phyloP scores from a whole-genome alignment of 2,113 vertebrate species.

The Callaeas wilsoni region DNA sequence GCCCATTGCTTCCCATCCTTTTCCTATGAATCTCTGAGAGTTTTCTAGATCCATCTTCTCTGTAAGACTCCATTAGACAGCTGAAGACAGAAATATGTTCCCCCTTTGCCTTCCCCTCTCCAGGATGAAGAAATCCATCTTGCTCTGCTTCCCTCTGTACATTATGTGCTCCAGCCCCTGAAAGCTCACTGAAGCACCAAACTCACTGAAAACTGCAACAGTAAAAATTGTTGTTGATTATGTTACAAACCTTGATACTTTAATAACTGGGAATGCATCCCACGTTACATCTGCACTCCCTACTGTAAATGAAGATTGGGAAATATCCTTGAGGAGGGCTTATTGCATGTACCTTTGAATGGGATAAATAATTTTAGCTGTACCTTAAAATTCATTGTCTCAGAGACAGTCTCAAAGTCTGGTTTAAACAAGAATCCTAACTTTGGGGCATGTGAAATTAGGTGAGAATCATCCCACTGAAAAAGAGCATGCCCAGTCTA shows the following conservation, averaged over 20 bases:
- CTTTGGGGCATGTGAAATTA: neutral
- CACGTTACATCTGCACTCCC: neutral
- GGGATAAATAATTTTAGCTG: neutral
- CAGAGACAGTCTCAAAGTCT: neutral
- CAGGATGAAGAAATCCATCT: neutral
- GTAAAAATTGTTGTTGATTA: neutral
- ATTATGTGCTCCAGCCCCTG: neutral
- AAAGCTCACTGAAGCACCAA: neutral
- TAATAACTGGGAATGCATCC: neutral
- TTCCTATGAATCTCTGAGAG: neutral
- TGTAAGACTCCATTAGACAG: neutral
- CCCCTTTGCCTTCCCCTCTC: neutral
- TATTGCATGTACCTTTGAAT: neutral
- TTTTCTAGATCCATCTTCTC: neutral
- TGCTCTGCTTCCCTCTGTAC: neutral
- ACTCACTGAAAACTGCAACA: neutral
- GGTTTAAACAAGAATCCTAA: neutral
- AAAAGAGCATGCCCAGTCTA: neutral
- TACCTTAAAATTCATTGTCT: neutral
- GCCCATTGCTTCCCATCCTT: neutral
- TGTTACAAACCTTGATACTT: neutral
- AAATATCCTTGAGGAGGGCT: neutral
- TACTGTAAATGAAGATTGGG: neutral
- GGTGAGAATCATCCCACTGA: neutral
- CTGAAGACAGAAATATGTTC: slow-evolving; percentile 12